A percentile compares a stretch with the other conserved stretches of the same genome.
These are phyloP conservation scores for Hirtodrosophila cameraria DNA, from an alignment of 2,888 invertebrate species.

Conservation along the genomic window DNA sequence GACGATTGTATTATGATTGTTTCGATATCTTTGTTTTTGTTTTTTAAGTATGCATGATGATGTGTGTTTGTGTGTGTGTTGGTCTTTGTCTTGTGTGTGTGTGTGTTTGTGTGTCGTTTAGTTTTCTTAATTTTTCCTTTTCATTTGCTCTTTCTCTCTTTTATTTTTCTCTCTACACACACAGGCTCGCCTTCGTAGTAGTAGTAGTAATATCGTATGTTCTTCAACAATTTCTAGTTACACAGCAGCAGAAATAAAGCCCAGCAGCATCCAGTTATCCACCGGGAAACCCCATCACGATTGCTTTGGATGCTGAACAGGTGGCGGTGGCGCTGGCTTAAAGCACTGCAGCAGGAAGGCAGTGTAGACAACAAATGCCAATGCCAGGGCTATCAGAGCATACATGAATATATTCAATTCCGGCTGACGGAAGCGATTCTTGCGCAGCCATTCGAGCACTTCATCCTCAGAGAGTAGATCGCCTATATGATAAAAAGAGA, in stretches of 20 bases:
- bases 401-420: constrained; percentile 98
- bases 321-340: constrained; percentile 88
- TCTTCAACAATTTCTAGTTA: constrained; percentile 34
- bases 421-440: constrained; percentile 96
- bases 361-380: constrained; percentile 95
- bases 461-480: constrained; percentile 93
- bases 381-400: constrained; percentile 92
- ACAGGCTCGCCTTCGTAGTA: constrained; percentile 36
- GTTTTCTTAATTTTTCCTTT: constrained; percentile 23
- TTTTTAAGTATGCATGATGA: constrained; percentile 34
- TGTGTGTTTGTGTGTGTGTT: constrained; percentile 17
- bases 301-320: constrained; percentile 84
- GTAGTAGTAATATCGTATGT: constrained; percentile 36
- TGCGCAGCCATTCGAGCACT: constrained; percentile 95
- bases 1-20: constrained; percentile 64
- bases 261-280: constrained; percentile 33
- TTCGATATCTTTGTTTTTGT: no score
- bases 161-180: constrained; percentile 17
- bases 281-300: constrained; percentile 74
- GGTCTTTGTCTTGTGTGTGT: constrained; percentile 6
- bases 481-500: constrained; percentile 85
- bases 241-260: constrained; percentile 32
- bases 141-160: constrained; percentile 43
- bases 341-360: constrained; percentile 96
- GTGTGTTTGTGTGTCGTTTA: constrained; percentile 33